phyloP scores from a whole-genome alignment of 2,888 invertebrate genomes.

The Subacronicta megacephala region DNA sequence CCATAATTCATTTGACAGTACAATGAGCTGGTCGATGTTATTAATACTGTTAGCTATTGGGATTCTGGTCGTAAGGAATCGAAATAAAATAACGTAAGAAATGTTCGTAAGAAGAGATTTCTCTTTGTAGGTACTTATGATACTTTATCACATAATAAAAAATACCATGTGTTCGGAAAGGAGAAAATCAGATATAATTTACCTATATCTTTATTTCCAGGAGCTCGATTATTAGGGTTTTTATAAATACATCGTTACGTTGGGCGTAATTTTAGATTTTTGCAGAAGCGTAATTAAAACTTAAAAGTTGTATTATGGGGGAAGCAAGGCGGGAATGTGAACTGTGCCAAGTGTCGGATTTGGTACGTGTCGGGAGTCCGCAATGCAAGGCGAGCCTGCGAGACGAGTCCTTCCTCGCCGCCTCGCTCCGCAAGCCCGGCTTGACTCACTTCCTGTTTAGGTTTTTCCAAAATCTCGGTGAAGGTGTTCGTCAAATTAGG shows the following conservation, averaged over 20 bases:
- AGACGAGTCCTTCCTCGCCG: slow-evolving; percentile 35
- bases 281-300: slow-evolving; percentile 84
- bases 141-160: slow-evolving; percentile 35
- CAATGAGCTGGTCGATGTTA: slow-evolving; percentile 42
- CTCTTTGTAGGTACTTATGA: too few species aligned
- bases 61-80: slow-evolving; percentile 28
- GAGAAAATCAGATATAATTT: slow-evolving; percentile 60
- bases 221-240: slow-evolving; percentile 60
- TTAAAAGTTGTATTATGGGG: slow-evolving; percentile 82
- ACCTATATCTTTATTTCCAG: slow-evolving; percentile 53
- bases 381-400: slow-evolving; percentile 72
- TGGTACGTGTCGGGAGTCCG: slow-evolving; percentile 80
- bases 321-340: slow-evolving; percentile 74
- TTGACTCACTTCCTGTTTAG: slow-evolving; percentile 59
- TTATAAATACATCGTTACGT: slow-evolving; percentile 60
- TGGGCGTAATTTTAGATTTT: slow-evolving; percentile 68
- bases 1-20: slow-evolving; percentile 57
- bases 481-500: too few species aligned
- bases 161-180: slow-evolving; percentile 55
- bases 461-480: slow-evolving; percentile 55
- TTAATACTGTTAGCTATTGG: slow-evolving; percentile 38
- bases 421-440: slow-evolving; percentile 28
- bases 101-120: slow-evolving; percentile 32
- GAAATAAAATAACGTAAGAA: slow-evolving; percentile 51
- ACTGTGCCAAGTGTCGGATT: slow-evolving; percentile 86